Evolutionary conservation across 2,888 invertebrate genomes (phyloP).

Genomic region (Agrotis segetum): DNA sequence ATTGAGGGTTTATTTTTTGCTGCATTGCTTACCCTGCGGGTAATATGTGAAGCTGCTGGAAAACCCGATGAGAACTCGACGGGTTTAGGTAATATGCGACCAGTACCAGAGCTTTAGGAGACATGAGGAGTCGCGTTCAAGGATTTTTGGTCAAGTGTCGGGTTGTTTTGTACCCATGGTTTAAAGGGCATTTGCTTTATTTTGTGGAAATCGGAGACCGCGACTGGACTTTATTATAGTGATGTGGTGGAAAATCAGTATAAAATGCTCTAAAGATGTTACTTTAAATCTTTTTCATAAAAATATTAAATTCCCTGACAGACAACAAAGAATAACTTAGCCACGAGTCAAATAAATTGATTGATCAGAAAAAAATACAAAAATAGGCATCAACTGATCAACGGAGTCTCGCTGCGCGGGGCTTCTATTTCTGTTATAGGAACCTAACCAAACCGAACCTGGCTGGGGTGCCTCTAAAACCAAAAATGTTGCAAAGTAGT

Average conservation of each 20-base stretch:
- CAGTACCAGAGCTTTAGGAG: slow-evolving; percentile 21
- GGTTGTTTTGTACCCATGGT: slow-evolving; percentile 7
- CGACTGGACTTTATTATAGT: neutral
- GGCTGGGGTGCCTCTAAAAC: too few species aligned
- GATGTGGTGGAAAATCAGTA: neutral
- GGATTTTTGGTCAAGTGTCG: slow-evolving; percentile 52
- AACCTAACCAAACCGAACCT: too few species aligned
- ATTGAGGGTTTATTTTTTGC: neutral
- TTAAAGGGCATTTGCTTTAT: neutral
- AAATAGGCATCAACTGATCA: too few species aligned
- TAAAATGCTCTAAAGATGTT: neutral
- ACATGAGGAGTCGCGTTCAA: slow-evolving; percentile 24
- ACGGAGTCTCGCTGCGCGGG: too few species aligned
- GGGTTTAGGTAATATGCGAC: slow-evolving; percentile 50
- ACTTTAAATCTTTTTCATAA: neutral
- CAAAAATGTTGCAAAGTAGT: too few species aligned
- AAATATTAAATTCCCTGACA: neutral
- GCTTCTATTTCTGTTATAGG: too few species aligned
- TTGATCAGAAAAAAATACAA: too few species aligned
- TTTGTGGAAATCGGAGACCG: neutral
- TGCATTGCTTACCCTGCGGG: too few species aligned
- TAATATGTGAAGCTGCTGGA: too few species aligned
- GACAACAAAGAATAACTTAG: neutral
- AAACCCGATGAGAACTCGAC: slow-evolving; percentile 31
- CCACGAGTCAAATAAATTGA: too few species aligned